These are phyloP conservation scores for Teleogryllus oceanicus DNA, from an alignment of 2,888 invertebrate genomes.

Conservation along the genomic window DNA sequence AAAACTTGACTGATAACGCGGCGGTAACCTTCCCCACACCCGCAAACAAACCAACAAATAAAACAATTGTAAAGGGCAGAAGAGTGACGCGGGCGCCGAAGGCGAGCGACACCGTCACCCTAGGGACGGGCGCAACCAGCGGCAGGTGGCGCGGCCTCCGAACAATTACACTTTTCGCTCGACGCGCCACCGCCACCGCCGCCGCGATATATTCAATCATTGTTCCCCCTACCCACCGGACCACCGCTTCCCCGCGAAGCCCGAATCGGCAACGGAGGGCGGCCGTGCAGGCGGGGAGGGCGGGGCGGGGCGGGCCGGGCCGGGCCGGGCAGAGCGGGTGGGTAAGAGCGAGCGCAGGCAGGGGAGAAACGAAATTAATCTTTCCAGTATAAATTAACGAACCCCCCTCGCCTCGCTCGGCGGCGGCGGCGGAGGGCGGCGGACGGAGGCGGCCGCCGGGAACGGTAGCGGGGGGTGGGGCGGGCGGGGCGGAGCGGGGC, in stretches of 20 bases:
- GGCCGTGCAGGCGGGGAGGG: background rate
- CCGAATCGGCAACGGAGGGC: background rate
- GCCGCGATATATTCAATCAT: constrained; percentile 18
- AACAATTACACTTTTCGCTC: background rate
- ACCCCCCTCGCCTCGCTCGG: constrained; percentile 20
- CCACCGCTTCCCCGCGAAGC: background rate
- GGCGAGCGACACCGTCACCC: too few relatives aligned
- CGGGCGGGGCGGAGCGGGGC: background rate
- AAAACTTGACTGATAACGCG: too few relatives aligned
- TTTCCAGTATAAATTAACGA: constrained; percentile 35
- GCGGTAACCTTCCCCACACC: too few relatives aligned
- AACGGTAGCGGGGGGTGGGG: background rate
- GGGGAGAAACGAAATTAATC: constrained; percentile 33
- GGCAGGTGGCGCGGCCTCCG: background rate
- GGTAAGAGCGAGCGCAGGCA: constrained; percentile 21
- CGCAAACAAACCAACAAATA: too few relatives aligned
- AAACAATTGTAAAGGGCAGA: too few relatives aligned
- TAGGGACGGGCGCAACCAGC: too few relatives aligned
- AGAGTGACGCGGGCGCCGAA: too few relatives aligned
- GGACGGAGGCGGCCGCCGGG: background rate
- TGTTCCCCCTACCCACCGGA: background rate
- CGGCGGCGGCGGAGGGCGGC: background rate
- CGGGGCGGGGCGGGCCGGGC: background rate
- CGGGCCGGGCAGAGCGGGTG: background rate
- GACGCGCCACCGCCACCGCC: background rate